Base-by-base conservation (phyloP, 2,797 vertebrate genomes). In the Falco peregrinus region DNA sequence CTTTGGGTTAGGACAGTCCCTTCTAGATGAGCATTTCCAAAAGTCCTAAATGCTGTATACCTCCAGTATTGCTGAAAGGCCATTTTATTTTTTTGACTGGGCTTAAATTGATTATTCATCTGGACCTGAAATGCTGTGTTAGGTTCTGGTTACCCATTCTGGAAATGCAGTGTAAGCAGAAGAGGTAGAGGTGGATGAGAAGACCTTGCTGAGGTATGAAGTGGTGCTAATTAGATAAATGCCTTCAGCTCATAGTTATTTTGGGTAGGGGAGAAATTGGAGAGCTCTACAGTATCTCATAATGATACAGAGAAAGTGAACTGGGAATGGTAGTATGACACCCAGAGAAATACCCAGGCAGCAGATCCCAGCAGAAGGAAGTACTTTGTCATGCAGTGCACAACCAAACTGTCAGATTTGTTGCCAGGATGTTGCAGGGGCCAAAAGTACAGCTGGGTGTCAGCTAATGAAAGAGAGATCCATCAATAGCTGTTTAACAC, bases 401-500 rank as follows among this genome's bases (percentile, higher is more conserved):
- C 69, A 88, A 45, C 87, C 81, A 57, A 81, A 43, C 79, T 61
- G 69, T 88, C 57, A 61, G 64, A 80, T 71, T 75, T 54, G 19
- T 65, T 94, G 95, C 91, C 89, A 94, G 96, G 57, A 65, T 86
- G 43, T 50, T 92, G 61, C 0, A 0, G 57, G 56, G 60, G 54
- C 16, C 87, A 94, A 26, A 92, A 97, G 51, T 95, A 48, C 82
- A 91, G 69, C 76, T 95, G 83, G 65, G n/a, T 5, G 13, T 89
- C 90, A 88, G 2, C 77, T 78, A 22, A 81, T 91, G 87, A 71
- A 80, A 70, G 75, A 48, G 17, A 88, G 24, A 60, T 80, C 61
- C 61, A 78, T 93, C 87, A 93, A 33, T 91, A 93, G 50, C 63
- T 81, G 33, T 78, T 97, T 85, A 94, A 84, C 56, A 60, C 84